Evolutionary conservation across 1,140 invertebrate genomes (phyloP), one percentile per base, ranked within the genome.

Genomic region (Papilio helenus): DNA sequence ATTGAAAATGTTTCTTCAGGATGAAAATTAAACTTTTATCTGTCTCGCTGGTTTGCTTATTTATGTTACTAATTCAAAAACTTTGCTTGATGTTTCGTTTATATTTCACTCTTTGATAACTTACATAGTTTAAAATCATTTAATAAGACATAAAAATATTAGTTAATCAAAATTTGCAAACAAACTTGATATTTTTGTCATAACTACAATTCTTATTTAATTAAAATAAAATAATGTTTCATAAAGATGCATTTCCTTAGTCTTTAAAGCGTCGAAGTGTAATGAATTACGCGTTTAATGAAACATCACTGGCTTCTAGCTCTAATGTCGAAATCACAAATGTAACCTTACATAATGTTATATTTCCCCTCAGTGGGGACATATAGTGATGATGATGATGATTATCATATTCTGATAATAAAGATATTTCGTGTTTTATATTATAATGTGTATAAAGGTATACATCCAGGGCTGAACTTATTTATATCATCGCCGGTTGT

Each of bases 291-390:
- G 18, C 7, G 20, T 10, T 26, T 14, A 61, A 9, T 34, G 0
- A 61, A 23, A 61, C 23, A 9, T 12, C 9, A 61, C 26, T 23
- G 23, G 23, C n/a, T 16, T 26, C 58, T 26, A 61, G 23, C 58
- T 61, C 42, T 44, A 76, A 26, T 49, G 46, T 34, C 34, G 58
- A n/a, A 65, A 79, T 71, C 46, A 29, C 20, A 44, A 68, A 61
- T 79, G 49, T 82, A 84, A 83, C 68, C 26, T 79, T 76, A 82
- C 83, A 83, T 61, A 14, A 85, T 68, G 85, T 84, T 74, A 87
- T 79, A 74, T 79, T 34, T 61, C 81, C 84, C n/a, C n/a, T n/a
- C n/a, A n/a, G n/a, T n/a, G n/a, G n/a, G n/a, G n/a, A n/a, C n/a
- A n/a, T n/a, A n/a, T n/a, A n/a, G n/a, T n/a, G n/a, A n/a, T n/a